Percentiles rank a stretch among this genome's conserved stretches.
Evolutionary conservation across 2,888 invertebrate genomes (phyloP).

Genomic region (Adelognathus sp.): DNA sequence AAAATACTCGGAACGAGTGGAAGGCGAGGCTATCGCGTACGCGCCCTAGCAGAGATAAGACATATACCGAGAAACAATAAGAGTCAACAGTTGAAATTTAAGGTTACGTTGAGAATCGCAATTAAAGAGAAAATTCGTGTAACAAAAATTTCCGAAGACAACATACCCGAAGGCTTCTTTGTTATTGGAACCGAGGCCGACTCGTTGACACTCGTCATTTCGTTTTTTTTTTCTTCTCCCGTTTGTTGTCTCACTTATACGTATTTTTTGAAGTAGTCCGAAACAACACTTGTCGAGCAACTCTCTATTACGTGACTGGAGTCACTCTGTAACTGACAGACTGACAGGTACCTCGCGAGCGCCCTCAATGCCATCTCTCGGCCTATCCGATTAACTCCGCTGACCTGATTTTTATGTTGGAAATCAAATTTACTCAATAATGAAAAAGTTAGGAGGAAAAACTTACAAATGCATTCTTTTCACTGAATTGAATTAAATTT

Average conservation of each 20-base stretch:
- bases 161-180: slow-evolving; percentile 78
- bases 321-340: slow-evolving; percentile 24
- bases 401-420: slow-evolving; percentile 3
- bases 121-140: neutral
- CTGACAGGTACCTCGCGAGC: slow-evolving; percentile 10
- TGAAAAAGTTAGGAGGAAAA: too few species aligned
- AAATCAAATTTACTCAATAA: neutral
- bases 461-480: too few species aligned
- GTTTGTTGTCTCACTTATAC: neutral
- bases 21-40: neutral
- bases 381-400: neutral
- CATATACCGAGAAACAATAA: neutral
- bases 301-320: slow-evolving; percentile 38
- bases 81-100: neutral
- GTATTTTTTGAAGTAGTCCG: neutral
- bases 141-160: neutral
- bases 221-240: slow-evolving; percentile 11
- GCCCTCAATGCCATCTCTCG: slow-evolving; percentile 11
- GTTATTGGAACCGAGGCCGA: slow-evolving; percentile 73
- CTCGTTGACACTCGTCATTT: slow-evolving; percentile 73
- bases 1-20: neutral
- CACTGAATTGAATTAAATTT: too few species aligned
- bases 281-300: neutral
- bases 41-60: slow-evolving; percentile 24
- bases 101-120: slow-evolving; percentile 31